Conservation (phyloP, 1,140 invertebrate genomes). For the Periplaneta americana region DNA sequence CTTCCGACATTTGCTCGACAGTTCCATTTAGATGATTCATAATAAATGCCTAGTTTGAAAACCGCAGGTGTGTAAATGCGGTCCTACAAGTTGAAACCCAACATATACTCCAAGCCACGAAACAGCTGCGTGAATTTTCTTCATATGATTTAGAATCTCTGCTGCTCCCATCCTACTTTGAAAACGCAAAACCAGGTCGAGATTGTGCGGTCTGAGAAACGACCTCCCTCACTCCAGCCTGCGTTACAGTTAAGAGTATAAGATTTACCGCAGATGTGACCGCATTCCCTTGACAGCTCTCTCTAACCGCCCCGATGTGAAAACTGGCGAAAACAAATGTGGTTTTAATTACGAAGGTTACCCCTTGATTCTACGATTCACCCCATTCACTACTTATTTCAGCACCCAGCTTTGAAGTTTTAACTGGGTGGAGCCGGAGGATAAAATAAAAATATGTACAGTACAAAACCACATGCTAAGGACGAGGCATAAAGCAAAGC, state of each 20-base stretch:
- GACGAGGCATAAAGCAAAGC: neutral
- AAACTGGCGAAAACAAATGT: neutral
- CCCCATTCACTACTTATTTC: neutral
- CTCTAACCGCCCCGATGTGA: too few species aligned
- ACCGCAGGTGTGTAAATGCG: neutral
- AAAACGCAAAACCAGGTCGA: neutral
- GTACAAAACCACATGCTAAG: neutral
- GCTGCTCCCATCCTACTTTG: too few species aligned
- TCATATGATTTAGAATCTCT: neutral
- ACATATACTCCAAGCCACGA: too few species aligned
- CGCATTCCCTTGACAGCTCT: too few species aligned
- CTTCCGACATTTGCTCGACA: neutral
- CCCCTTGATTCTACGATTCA: too few species aligned
- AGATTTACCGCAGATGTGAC: neutral
- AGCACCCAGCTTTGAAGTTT: neutral
- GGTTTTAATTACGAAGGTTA: neutral
- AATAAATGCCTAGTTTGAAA: neutral
- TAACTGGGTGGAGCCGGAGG: too few species aligned
- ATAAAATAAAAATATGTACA: neutral
- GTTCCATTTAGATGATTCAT: neutral
- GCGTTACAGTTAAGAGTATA: too few species aligned
- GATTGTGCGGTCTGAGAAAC: too few species aligned
- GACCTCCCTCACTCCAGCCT: too few species aligned
- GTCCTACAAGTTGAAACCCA: neutral
- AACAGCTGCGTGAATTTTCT: too few species aligned